These are phyloP conservation scores for Thecophora atra DNA, from an alignment of 2,888 invertebrate species.

Conservation along the genomic window DNA sequence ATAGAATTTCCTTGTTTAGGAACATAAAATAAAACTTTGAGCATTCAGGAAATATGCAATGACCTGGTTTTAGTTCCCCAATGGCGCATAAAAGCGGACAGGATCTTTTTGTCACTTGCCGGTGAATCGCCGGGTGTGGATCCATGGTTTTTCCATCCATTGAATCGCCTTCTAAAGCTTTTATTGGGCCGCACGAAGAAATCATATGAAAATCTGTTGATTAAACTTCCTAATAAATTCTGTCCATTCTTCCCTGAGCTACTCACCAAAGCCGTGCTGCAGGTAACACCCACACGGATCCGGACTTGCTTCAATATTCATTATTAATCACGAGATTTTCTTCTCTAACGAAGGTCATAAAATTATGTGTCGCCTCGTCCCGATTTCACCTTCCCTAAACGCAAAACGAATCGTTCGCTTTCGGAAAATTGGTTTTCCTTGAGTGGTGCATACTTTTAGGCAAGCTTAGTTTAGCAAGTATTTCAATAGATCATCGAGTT, in stretches of 20 bases:
- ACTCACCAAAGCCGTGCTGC: no score
- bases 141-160: no score
- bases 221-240: constrained; percentile 11
- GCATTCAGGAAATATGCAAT: not conserved
- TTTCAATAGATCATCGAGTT: constrained; percentile 32
- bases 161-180: no score
- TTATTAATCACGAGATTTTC: no score
- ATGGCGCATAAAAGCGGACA: not conserved
- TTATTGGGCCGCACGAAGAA: not conserved
- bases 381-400: not conserved
- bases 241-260: not conserved
- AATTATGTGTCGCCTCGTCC: not conserved
- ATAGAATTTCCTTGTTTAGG: not conserved
- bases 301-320: no score
- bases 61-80: constrained; percentile 7
- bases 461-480: constrained; percentile 25
- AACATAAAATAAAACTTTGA: not conserved
- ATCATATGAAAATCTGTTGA: constrained; percentile 8
- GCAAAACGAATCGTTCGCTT: not conserved
- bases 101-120: not conserved
- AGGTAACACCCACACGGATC: no score
- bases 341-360: not conserved
- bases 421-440: not conserved
- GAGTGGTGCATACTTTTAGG: constrained; percentile 26
- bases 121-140: no score